These are phyloP conservation scores for Sinocyclocheilus grahami DNA, from an alignment of 2,113 vertebrate genomes.

Conservation along the genomic window DNA sequence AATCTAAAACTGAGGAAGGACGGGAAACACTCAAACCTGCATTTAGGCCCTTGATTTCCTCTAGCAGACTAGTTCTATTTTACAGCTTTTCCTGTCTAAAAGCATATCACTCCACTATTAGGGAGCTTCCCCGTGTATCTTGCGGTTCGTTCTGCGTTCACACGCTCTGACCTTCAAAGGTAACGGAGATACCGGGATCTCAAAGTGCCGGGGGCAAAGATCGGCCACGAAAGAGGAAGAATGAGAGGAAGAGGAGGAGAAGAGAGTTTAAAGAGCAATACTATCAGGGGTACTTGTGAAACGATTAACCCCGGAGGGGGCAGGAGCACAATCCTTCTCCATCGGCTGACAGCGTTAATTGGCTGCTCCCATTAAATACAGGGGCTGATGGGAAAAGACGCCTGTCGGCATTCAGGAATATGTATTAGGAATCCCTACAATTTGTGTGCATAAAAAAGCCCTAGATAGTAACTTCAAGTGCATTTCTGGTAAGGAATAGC, in stretches of 20 bases:
- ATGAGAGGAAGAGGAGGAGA: conserved; percentile 31
- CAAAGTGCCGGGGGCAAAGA: conserved; percentile 13
- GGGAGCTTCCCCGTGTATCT: neutral
- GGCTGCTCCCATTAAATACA: conserved; percentile 50
- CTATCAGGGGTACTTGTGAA: conserved; percentile 28
- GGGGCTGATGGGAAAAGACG: conserved; percentile 64
- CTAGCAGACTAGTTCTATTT: no score
- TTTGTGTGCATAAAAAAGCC: neutral
- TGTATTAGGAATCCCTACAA: neutral
- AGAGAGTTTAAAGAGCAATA: conserved; percentile 51
- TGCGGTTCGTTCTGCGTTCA: conserved; percentile 36
- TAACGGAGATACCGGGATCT: conserved; percentile 50
- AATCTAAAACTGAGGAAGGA: neutral
- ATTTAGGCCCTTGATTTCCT: neutral
- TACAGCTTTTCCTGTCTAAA: neutral
- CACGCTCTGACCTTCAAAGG: conserved; percentile 60
- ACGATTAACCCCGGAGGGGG: neutral
- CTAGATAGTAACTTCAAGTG: no score
- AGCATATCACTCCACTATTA: neutral
- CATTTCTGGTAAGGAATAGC: no score
- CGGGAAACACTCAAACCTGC: no score
- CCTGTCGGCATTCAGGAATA: neutral
- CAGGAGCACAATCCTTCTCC: neutral
- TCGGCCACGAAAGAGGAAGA: neutral
- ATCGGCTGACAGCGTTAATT: neutral